phyloP scores from a whole-genome alignment of 2,113 vertebrate species.

The Platichthys stellatus region DNA sequence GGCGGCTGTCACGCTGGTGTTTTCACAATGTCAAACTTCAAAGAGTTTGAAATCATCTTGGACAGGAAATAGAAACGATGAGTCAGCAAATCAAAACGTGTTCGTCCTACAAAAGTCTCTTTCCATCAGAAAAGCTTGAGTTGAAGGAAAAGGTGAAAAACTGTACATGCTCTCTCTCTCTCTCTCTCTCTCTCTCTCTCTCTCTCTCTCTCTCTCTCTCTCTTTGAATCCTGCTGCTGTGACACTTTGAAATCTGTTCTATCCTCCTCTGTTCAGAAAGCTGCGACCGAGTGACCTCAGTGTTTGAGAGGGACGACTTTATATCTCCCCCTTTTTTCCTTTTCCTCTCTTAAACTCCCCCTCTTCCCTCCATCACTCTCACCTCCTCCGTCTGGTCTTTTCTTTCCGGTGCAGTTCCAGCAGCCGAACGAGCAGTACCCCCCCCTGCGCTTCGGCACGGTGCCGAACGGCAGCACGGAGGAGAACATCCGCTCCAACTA shows the following conservation, averaged over 20 bases:
- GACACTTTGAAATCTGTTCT: slow-evolving; percentile 41
- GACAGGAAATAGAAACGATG: not conserved
- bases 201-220: too few relatives aligned
- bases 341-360: not conserved
- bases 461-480: slow-evolving; percentile 93
- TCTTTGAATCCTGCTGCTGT: too few relatives aligned
- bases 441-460: slow-evolving; percentile 91
- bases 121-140: too few relatives aligned
- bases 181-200: too few relatives aligned
- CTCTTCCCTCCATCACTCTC: slow-evolving; percentile 8
- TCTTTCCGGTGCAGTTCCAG: slow-evolving; percentile 84
- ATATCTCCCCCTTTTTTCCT: not conserved
- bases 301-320: too few relatives aligned
- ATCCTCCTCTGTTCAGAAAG: not conserved
- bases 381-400: slow-evolving; percentile 25
- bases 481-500: slow-evolving; percentile 96
- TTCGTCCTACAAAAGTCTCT: too few relatives aligned
- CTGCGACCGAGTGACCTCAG: too few relatives aligned
- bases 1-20: not conserved
- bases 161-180: too few relatives aligned
- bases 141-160: too few relatives aligned
- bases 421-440: slow-evolving; percentile 92
- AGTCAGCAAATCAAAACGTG: not conserved
- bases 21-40: not conserved
- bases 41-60: too few relatives aligned